Evolutionary conservation across 2,888 invertebrate species (phyloP), one percentile per base, ranked within the genome.

Genomic region (Tipula lateralis): DNA sequence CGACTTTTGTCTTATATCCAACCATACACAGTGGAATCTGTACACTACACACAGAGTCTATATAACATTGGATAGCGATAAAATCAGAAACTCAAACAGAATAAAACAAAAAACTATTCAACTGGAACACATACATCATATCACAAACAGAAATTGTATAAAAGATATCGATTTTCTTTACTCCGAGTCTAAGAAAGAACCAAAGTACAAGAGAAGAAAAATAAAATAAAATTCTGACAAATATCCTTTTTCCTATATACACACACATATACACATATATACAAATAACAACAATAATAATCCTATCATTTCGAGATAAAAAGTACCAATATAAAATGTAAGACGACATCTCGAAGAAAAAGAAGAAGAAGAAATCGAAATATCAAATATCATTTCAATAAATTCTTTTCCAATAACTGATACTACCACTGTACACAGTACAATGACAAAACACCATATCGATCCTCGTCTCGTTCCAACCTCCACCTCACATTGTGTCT

Each of bases 361-460:
- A 66, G 66, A 24, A 24, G 66, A 66, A 19, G 24, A 66, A 66
- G 66, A 66, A 66, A 19, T 66, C 66, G 66, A 66, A 66, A 66
- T 66, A 66, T 66, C 66, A 66, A 66, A 66, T 66, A 66, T 66
- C 66, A 66, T 66, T 66, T 66, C 66, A 66, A 66, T 66, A 66
- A 66, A 66, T 66, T 66, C 66, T 66, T 66, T 66, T 24, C 66
- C 24, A 66, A 66, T 66, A 66, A 66, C 66, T 66, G n/a, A n/a
- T n/a, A n/a, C n/a, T n/a, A n/a, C n/a, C n/a, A 66, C 24, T 66
- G 66, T 9, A 66, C 9, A 66, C 66, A 66, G 66, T 9, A 66
- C 24, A 66, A 24, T 66, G 66, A 66, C 66, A 66, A n/a, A n/a
- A 66, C 24, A 66, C 66, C 24, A 50, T 16, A 39, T 13, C 12